Evolutionary conservation across 2,888 invertebrate genomes (phyloP).

Genomic region (Trisateles emortualis): DNA sequence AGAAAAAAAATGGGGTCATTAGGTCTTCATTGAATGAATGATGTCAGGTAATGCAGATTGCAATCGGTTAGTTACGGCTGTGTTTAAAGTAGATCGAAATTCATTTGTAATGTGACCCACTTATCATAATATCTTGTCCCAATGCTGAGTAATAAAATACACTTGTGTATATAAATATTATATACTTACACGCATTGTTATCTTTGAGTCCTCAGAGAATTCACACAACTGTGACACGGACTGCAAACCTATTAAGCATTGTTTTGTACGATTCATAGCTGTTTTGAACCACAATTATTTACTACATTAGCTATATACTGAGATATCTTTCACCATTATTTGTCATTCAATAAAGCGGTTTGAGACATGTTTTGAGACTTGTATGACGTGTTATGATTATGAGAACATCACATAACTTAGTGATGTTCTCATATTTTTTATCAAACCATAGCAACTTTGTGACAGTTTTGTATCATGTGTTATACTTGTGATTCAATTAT

Average conservation of each 20-base stretch:
- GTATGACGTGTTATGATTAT: not conserved
- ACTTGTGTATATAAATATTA: constrained; percentile 31
- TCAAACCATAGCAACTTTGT: constrained; percentile 8
- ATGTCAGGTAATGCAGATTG: constrained; percentile 58
- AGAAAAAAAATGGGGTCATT: constrained; percentile 76
- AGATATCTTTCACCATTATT: not conserved
- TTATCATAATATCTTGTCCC: constrained; percentile 31
- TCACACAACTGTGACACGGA: constrained; percentile 30
- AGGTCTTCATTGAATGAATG: constrained; percentile 69
- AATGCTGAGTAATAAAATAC: constrained; percentile 32
- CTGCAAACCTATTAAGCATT: constrained; percentile 16
- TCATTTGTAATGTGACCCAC: constrained; percentile 37
- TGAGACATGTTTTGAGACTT: not conserved
- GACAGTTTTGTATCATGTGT: constrained; percentile 14
- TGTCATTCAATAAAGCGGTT: not conserved
- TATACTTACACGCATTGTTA: constrained; percentile 43
- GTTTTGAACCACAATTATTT: not conserved
- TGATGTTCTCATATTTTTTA: constrained; percentile 6
- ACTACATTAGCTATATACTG: not conserved
- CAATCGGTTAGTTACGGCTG: constrained; percentile 48
- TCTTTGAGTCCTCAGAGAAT: constrained; percentile 39
- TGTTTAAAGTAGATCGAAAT: constrained; percentile 48
- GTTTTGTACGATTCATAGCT: not conserved
- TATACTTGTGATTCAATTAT: constrained; percentile 17
- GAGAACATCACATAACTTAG: no score